A percentile compares a stretch with the other conserved stretches of the same genome.
Conservation (phyloP, 2,113 vertebrate species). For the Nothobranchius kuhntae region DNA sequence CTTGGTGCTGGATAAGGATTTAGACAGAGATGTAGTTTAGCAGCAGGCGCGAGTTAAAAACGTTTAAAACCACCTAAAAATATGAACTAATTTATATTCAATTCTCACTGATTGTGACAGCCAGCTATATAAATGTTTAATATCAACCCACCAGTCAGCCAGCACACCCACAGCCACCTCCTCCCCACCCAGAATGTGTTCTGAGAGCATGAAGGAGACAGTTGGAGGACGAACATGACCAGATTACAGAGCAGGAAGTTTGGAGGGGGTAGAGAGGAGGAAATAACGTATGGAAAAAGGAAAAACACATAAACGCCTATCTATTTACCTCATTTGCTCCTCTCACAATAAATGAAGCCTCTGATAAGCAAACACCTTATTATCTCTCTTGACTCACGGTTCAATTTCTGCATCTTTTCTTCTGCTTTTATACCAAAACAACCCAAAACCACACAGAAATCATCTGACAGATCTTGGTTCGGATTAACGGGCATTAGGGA, state of each 20-base stretch:
- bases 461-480: not conserved
- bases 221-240: conserved; percentile 44
- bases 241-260: conserved; percentile 25
- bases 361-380: not conserved
- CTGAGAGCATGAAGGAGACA: conserved; percentile 14
- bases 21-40: no score
- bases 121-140: no score
- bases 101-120: no score
- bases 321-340: not conserved
- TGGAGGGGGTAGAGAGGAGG: conserved; percentile 7
- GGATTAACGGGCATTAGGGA: not conserved
- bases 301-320: not conserved
- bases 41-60: no score
- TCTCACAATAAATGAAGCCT: not conserved
- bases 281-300: not conserved
- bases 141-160: not conserved
- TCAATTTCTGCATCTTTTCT: not conserved
- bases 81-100: no score
- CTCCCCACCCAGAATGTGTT: not conserved
- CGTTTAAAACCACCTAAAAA: no score
- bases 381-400: not conserved
- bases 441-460: not conserved
- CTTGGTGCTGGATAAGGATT: no score
- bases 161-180: not conserved
- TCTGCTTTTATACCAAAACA: not conserved